A percentile compares a stretch with the other conserved stretches of the same genome.
phyloP scores from a whole-genome alignment of 1,140 invertebrate genomes.

The Pseudomyrmex sp. region DNA sequence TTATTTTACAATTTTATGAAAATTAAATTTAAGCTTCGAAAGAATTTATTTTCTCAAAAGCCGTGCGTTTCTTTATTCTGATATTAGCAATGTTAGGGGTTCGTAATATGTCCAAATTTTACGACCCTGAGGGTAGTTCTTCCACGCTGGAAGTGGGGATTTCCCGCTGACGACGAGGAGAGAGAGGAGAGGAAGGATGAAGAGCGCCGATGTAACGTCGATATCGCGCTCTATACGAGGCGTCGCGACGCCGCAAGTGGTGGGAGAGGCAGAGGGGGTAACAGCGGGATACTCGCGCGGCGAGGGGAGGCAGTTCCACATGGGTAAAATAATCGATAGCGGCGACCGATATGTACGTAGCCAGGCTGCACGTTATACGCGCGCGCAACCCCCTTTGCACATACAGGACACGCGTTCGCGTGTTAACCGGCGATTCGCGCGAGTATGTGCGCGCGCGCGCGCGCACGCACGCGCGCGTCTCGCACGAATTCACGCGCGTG shows the following conservation, averaged over 20 bases:
- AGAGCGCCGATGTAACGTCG: conserved; percentile 83
- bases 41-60: not conserved
- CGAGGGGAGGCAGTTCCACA: conserved; percentile 81
- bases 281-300: conserved; percentile 60
- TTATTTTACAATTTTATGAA: not conserved
- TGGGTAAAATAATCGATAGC: conserved; percentile 85
- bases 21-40: not conserved
- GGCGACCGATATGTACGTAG: conserved; percentile 81
- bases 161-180: conserved; percentile 27
- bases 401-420: not conserved
- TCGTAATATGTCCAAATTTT: conserved; percentile 27
- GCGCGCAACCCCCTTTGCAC: conserved; percentile 28
- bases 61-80: too few relatives aligned
- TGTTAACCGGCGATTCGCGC: not conserved
- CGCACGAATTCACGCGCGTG: conserved; percentile 30
- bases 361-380: conserved; percentile 29
- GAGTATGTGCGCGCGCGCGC: not conserved
- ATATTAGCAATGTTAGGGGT: conserved; percentile 13
- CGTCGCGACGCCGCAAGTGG: conserved; percentile 78
- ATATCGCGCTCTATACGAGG: conserved; percentile 84
- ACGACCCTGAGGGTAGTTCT: conserved; percentile 62
- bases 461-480: not conserved
- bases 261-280: conserved; percentile 68
- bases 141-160: conserved; percentile 34
- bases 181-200: conserved; percentile 23